Evolutionary conservation across 2,113 vertebrate species (phyloP).

Genomic region (Ginglymostoma cirratum): DNA sequence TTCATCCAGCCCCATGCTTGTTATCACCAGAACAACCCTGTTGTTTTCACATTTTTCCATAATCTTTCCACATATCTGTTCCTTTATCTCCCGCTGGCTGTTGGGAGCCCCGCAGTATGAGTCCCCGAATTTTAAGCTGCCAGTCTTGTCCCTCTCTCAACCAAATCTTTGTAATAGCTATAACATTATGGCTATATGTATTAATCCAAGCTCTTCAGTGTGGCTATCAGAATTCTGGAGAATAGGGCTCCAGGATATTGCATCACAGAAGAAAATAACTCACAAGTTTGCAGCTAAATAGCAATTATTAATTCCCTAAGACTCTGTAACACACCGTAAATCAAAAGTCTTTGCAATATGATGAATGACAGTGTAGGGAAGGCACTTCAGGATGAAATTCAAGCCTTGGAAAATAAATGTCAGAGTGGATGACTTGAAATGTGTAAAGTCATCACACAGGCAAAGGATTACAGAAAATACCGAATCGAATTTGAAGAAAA

Average conservation of each 20-base stretch:
- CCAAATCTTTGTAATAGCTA: no score
- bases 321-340: not conserved
- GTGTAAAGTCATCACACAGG: not conserved
- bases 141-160: no score
- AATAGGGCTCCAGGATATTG: not conserved
- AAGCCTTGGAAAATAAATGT: not conserved
- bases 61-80: no score
- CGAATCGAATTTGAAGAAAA: not conserved
- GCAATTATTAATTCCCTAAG: not conserved
- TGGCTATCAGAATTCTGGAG: not conserved
- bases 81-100: no score
- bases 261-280: not conserved
- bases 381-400: not conserved
- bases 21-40: no score
- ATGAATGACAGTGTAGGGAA: not conserved
- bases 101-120: no score
- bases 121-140: no score
- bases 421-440: not conserved
- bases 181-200: no score
- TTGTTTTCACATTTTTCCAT: no score
- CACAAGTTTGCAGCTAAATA: not conserved
- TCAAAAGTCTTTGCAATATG: not conserved
- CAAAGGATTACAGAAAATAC: not conserved
- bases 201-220: no score
- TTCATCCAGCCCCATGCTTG: no score